Conservation (phyloP, 2,113 vertebrate species). For the Plectropomus leopardus region DNA sequence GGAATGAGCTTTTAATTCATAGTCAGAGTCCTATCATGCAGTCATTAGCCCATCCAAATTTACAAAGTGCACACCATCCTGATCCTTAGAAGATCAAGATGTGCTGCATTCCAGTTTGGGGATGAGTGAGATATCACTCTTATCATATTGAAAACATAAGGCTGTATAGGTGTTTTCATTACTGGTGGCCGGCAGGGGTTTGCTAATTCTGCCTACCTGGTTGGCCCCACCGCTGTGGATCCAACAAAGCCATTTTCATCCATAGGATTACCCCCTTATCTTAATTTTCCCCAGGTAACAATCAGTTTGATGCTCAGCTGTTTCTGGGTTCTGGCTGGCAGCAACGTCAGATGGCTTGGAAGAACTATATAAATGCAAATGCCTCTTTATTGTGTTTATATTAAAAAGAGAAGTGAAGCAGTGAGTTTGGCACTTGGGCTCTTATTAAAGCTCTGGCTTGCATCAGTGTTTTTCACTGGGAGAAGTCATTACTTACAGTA, state of each 20-base stretch:
- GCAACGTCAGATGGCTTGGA: slow-evolving; percentile 69
- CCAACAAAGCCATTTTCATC: slow-evolving; percentile 80
- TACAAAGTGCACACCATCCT: slow-evolving; percentile 36
- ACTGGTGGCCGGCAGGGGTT: slow-evolving; percentile 48
- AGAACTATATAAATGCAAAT: slow-evolving; percentile 89
- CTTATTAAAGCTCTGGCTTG: slow-evolving; percentile 75
- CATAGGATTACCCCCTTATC: slow-evolving; percentile 84
- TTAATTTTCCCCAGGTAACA: slow-evolving; percentile 86
- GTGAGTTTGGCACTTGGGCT: slow-evolving; percentile 59
- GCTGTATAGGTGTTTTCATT: slow-evolving; percentile 61
- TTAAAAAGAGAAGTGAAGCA: slow-evolving; percentile 73
- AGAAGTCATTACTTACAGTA: slow-evolving; percentile 76
- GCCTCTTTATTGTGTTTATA: slow-evolving; percentile 85
- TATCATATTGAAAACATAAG: slow-evolving; percentile 57
- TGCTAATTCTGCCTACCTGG: slow-evolving; percentile 72
- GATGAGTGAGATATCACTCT: slow-evolving; percentile 60
- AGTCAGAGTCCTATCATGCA: slow-evolving; percentile 31
- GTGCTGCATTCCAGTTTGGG: slow-evolving; percentile 39
- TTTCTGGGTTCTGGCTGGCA: slow-evolving; percentile 72
- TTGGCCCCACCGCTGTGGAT: slow-evolving; percentile 56
- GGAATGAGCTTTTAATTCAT: slow-evolving; percentile 49
- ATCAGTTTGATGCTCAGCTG: slow-evolving; percentile 79
- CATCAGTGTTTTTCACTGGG: slow-evolving; percentile 58
- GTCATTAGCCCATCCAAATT: slow-evolving; percentile 54
- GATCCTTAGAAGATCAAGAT: slow-evolving; percentile 47